A percentile compares a stretch with the other conserved stretches of the same genome.
These are phyloP conservation scores for Dendronephthya gigantea DNA, from an alignment of 64 coral and sea anemone genomes.

Conservation along the genomic window DNA sequence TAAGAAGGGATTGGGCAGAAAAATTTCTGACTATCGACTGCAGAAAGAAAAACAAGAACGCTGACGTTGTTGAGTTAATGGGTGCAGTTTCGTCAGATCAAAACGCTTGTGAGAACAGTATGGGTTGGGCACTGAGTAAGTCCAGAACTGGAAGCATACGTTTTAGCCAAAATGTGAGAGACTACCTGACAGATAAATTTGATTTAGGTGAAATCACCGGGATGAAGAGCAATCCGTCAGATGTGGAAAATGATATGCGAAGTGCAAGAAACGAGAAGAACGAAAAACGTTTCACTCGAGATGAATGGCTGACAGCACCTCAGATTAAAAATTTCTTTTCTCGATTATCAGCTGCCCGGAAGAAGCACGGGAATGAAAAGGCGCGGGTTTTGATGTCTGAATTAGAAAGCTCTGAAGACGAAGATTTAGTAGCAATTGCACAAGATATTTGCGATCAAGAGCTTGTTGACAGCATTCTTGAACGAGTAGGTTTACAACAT, in stretches of 20 bases:
- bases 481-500: conserved; percentile 6
- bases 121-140: conserved; percentile 36
- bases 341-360: conserved; percentile 29
- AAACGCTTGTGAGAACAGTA: conserved; percentile 7
- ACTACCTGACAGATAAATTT: not conserved
- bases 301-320: conserved; percentile 37
- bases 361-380: not conserved
- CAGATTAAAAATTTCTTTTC: too few relatives aligned
- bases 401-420: not conserved
- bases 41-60: conserved; percentile 6
- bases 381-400: not conserved
- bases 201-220: not conserved
- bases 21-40: conserved; percentile 39
- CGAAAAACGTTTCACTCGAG: conserved; percentile 26
- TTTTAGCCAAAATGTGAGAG: conserved; percentile 24
- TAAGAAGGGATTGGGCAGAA: conserved; percentile 24
- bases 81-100: conserved; percentile 8
- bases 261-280: conserved; percentile 24
- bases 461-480: conserved; percentile 15
- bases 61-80: not conserved
- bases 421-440: not conserved
- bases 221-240: not conserved
- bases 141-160: conserved; percentile 19
- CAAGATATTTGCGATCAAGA: not conserved
- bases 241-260: conserved; percentile 25